Evolutionary conservation across 2,888 invertebrate genomes (phyloP).

Genomic region (Phyllotreta striolata): DNA sequence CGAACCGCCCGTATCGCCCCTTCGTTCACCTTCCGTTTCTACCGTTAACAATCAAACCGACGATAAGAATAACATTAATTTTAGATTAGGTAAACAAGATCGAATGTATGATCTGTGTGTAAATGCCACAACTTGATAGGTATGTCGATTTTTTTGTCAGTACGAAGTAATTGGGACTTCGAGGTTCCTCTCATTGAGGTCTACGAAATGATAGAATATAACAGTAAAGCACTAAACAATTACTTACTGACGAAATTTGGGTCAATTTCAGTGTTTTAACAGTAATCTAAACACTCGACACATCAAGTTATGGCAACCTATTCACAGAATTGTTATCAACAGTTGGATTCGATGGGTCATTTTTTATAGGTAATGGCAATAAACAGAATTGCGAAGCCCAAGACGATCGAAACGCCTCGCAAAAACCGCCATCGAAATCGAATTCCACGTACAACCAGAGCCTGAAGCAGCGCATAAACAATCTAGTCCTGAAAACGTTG

Average conservation of each 20-base stretch:
- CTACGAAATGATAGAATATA: too few relatives aligned
- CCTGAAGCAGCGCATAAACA: constrained; percentile 87
- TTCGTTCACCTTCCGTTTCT: constrained; percentile 6
- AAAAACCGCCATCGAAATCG: constrained; percentile 32
- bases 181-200: too few relatives aligned
- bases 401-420: constrained; percentile 28
- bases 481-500: constrained; percentile 85
- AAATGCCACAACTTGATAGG: too few relatives aligned
- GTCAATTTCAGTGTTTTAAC: too few relatives aligned
- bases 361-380: constrained; percentile 32
- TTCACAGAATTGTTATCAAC: too few relatives aligned
- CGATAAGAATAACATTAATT: constrained; percentile 43
- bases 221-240: too few relatives aligned
- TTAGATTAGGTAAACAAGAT: constrained; percentile 51
- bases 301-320: too few relatives aligned
- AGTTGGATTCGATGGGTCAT: neutral
- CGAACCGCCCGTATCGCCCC: constrained; percentile 45
- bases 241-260: too few relatives aligned
- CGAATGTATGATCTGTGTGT: too few relatives aligned
- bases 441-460: constrained; percentile 74
- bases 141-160: too few relatives aligned
- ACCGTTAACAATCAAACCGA: constrained; percentile 19
- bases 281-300: too few relatives aligned
- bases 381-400: constrained; percentile 30
- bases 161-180: too few relatives aligned